Evolutionary conservation across 2,888 invertebrate genomes (phyloP), one percentile per base, ranked within the genome.

Genomic region (Ectemnius lituratus): DNA sequence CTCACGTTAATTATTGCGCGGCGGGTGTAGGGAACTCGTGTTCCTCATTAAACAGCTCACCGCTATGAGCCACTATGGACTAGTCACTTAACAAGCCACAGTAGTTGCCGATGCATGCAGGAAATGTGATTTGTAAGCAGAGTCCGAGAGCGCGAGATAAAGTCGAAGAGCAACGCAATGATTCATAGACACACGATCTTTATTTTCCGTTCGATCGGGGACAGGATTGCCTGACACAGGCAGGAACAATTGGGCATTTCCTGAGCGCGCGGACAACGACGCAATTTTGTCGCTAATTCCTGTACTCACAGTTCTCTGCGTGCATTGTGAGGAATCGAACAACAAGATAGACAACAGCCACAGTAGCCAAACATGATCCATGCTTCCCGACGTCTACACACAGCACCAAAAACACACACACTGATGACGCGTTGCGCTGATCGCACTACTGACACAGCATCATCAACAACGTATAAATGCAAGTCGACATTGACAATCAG

Each of bases 291-390:
- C 37, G 1, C 37, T 37, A 1, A 37, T 37, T 37, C 20, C 27
- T 58, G 0, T 76, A 81, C 82, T 81, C 70, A 82, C 82, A 5
- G 69, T 69, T 62, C 82, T 81, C 16, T 66, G 75, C 14, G 71
- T 72, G 8, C 79, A 61, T 2, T 14, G 46, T 61, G 67, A 72
- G 23, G 65, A 62, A 27, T 75, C 57, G 46, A 67, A 11, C 46
- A 75, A n/a, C 16, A 62, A 59, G 56, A 75, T 37, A 60, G 80
- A 74, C 37, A 80, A 56, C 46, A 82, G 60, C n/a, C 73, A 69
- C 46, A 69, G 66, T 45, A 76, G 37, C 66, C 59, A 59, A 64
- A 58, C 76, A 76, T 80, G 67, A 75, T 76, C 67, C 82, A 82
- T 82, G 59, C 66, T 82, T 76, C 70, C 23, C 60, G 69, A 69